A percentile compares a stretch with the other conserved stretches of the same genome.
These are phyloP conservation scores for Drosophila hawaiiensis DNA, from an alignment of 2,888 invertebrate species.

Conservation along the genomic window DNA sequence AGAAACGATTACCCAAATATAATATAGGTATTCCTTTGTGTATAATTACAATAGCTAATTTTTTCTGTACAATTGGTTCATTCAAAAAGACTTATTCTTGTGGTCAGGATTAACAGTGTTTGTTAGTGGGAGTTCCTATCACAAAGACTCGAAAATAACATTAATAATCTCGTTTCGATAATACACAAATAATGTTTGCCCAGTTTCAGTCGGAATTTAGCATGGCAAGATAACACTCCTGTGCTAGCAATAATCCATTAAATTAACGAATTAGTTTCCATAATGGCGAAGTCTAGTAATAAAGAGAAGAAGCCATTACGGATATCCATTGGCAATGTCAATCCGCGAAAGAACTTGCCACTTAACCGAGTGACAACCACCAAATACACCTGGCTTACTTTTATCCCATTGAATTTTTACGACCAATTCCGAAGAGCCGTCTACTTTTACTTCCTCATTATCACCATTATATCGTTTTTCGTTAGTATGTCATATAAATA, in stretches of 20 bases:
- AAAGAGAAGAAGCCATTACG: constrained; percentile 36
- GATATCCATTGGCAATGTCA: constrained; percentile 45
- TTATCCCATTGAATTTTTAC: constrained; percentile 92
- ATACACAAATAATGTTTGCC: constrained; percentile 14
- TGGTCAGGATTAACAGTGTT: neutral
- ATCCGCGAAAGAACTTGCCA: constrained; percentile 2
- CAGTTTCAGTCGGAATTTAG: constrained; percentile 51
- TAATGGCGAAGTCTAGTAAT: constrained; percentile 10
- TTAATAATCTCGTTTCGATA: constrained; percentile 34
- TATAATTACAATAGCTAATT: neutral
- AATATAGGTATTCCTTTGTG: neutral
- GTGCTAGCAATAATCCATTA: constrained; percentile 28
- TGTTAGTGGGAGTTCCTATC: constrained; percentile 17
- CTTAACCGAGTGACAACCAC: constrained; percentile 87
- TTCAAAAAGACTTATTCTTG: no score
- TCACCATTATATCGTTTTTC: constrained; percentile 89
- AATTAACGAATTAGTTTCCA: neutral
- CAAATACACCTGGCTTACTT: constrained; percentile 92
- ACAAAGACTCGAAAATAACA: neutral
- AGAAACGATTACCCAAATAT: neutral
- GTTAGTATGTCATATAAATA: constrained; percentile 86
- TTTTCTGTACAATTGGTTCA: neutral
- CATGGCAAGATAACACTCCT: constrained; percentile 47
- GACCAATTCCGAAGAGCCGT: constrained; percentile 94
- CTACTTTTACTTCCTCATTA: constrained; percentile 93